Evolutionary conservation across 2,888 invertebrate species (phyloP).

Genomic region (Drosophila aldrichi): DNA sequence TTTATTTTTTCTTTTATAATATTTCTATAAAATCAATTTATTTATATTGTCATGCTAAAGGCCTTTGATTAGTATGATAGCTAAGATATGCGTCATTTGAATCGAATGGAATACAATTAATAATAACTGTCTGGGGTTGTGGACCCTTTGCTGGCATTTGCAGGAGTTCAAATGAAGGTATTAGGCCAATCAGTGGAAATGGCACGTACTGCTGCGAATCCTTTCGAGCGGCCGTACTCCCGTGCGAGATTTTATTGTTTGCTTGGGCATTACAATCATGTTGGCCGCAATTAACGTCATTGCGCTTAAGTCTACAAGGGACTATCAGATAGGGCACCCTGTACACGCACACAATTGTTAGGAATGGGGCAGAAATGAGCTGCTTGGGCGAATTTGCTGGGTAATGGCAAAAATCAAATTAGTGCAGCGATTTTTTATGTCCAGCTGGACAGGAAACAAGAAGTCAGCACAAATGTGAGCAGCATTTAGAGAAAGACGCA

Average conservation of each 20-base stretch:
- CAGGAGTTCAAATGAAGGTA: conserved; percentile 38
- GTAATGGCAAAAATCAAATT: conserved; percentile 66
- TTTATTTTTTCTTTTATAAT: too few species aligned
- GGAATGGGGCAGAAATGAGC: conserved; percentile 15
- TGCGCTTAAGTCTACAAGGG: conserved; percentile 7
- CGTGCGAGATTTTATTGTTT: conserved; percentile 21
- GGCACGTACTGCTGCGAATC: conserved; percentile 58
- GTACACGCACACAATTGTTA: conserved; percentile 25
- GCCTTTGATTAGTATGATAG: neutral
- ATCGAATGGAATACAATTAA: neutral
- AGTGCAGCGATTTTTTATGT: conserved; percentile 71
- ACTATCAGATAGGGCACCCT: conserved; percentile 32
- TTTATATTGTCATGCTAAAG: too few species aligned
- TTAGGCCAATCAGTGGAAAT: conserved; percentile 59
- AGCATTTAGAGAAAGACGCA: conserved; percentile 31
- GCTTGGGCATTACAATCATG: conserved; percentile 25
- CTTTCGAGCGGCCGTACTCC: conserved; percentile 38
- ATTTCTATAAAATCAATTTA: too few species aligned
- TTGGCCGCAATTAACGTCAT: conserved; percentile 66
- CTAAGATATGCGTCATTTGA: neutral
- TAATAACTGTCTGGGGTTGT: neutral
- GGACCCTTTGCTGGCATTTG: conserved; percentile 11
- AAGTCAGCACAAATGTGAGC: conserved; percentile 69
- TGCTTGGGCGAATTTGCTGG: conserved; percentile 29
- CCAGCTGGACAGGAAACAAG: conserved; percentile 56